Evolutionary conservation across 2,113 vertebrate species (phyloP), one percentile per base, ranked within the genome.

Genomic region (Gopherus flavomarginatus): DNA sequence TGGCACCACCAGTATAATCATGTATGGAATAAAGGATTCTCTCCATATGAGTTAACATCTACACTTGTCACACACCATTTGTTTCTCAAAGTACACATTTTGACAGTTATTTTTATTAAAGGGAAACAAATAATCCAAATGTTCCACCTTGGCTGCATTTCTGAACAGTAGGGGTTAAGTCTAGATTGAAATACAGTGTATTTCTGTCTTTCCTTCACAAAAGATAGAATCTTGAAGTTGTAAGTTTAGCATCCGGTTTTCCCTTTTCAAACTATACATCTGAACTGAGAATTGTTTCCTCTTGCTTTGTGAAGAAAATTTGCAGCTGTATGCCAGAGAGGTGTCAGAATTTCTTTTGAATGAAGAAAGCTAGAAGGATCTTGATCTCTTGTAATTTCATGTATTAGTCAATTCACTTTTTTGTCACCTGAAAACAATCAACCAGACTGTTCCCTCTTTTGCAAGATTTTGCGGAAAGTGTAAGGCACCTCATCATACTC

Each of bases 131-230:
- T 11, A 81, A 75, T 56, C 50, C 6, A 52, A 57, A 27, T 29
- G 27, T 29, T 97, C 83, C 93, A 90, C 56, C 81, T 91, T 29
- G 7, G 56, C 53, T 89, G 65, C 3, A 3, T 88, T 92, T 91
- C 84, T 92, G 87, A 93, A 87, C 44, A 85, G 50, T 85, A 65
- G n/a, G 50, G 92, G 47, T 81, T 92, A 22, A 62, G 57, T 83
- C 62, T 83, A 9, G 35, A 83, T 27, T 85, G 81, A 89, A n/a
- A 35, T 77, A 38, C 22, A 17, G 79, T 69, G 49, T 8, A 92
- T 92, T 89, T 88, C 80, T 91, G 81, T 49, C 87, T 84, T 44
- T 90, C 86, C 69, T 90, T 89, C 86, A 49, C 86, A 65, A 91
- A 59, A 87, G 69, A 65, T 65, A 13, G 3, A 49, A 0, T 19